These are phyloP conservation scores for Eidolon dupreanum DNA, from an alignment of 2,797 vertebrate species.

Conservation along the genomic window DNA sequence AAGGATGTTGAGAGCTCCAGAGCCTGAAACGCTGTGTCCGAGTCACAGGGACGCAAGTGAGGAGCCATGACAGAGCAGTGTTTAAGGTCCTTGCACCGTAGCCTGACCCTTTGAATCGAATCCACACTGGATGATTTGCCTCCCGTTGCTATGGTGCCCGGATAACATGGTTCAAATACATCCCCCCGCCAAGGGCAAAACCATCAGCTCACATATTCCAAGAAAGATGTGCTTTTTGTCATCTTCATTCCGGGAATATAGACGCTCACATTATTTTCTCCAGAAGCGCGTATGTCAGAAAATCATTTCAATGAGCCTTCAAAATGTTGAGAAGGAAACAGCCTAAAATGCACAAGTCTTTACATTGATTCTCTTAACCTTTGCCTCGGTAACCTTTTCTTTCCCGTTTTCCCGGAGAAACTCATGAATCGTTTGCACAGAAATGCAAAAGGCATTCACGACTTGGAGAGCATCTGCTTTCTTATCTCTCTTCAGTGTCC, in stretches of 20 bases:
- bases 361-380: slow-evolving; percentile 28
- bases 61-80: background rate
- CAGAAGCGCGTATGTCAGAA: slow-evolving; percentile 42
- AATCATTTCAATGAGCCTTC: background rate
- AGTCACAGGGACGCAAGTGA: background rate
- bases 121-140: slow-evolving; percentile 55
- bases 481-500: background rate
- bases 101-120: slow-evolving; percentile 61
- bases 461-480: background rate
- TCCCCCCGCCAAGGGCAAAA: background rate
- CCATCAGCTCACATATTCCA: slow-evolving; percentile 41
- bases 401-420: slow-evolving; percentile 39
- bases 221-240: slow-evolving; percentile 49
- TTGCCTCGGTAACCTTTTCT: slow-evolving; percentile 50
- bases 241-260: slow-evolving; percentile 50
- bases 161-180: slow-evolving; percentile 58
- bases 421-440: slow-evolving; percentile 11
- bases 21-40: background rate
- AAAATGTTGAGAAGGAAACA: background rate
- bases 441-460: background rate
- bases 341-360: slow-evolving; percentile 6
- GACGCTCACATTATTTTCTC: slow-evolving; percentile 17
- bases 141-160: slow-evolving; percentile 66
- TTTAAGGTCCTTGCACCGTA: slow-evolving; percentile 44
- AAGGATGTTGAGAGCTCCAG: background rate